These are phyloP conservation scores for Atherinosoma microstoma DNA, from an alignment of 2,797 vertebrate species.

Conservation along the genomic window DNA sequence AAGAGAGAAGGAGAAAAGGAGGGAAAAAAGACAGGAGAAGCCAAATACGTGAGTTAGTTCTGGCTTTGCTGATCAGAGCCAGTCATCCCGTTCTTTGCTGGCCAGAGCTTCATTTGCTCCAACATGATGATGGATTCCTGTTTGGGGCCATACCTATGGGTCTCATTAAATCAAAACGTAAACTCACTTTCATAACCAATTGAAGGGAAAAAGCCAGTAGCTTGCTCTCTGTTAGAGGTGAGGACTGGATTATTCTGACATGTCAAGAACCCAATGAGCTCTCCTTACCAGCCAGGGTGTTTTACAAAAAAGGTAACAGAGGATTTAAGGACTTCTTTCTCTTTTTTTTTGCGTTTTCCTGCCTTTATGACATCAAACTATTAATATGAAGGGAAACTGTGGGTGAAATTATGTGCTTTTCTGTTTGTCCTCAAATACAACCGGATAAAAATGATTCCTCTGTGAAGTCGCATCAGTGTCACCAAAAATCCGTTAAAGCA, in stretches of 20 bases:
- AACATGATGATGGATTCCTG: constrained; percentile 81
- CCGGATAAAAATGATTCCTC: neutral
- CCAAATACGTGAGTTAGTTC: constrained; percentile 30
- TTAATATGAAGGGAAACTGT: neutral
- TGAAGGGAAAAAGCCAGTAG: constrained; percentile 78
- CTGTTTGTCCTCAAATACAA: neutral
- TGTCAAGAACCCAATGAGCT: constrained; percentile 73
- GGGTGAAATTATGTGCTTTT: neutral
- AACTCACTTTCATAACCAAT: constrained; percentile 80
- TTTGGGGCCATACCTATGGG: constrained; percentile 79
- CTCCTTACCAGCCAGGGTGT: constrained; percentile 52
- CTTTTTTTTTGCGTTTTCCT: neutral
- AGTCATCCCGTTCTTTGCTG: constrained; percentile 51
- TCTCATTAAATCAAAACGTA: constrained; percentile 85
- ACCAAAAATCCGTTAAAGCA: constrained; percentile 1
- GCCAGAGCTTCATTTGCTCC: constrained; percentile 55
- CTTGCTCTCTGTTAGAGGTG: constrained; percentile 59
- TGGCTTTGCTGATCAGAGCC: constrained; percentile 48
- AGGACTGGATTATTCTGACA: constrained; percentile 75
- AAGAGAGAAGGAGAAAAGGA: constrained; percentile 7
- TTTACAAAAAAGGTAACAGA: constrained; percentile 36
- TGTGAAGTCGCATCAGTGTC: neutral
- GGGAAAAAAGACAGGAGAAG: neutral
- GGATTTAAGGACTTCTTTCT: constrained; percentile 1
- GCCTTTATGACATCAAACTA: neutral